phyloP scores from a whole-genome alignment of 2,888 invertebrate genomes.

The Trissolcus brochymenae region DNA sequence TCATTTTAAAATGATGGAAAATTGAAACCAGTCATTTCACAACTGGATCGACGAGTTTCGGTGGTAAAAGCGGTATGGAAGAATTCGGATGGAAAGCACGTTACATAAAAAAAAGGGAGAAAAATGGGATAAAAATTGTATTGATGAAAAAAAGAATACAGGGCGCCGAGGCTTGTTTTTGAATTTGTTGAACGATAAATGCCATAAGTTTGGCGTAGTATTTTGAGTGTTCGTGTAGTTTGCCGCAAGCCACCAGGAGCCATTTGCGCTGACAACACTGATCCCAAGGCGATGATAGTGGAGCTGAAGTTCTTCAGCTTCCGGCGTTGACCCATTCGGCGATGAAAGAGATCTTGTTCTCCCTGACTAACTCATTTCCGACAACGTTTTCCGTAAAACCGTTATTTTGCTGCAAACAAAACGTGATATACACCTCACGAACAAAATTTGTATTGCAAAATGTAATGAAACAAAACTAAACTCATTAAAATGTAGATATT shows the following conservation, averaged over 20 bases:
- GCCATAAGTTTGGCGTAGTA: slow-evolving; percentile 20
- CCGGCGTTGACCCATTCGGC: slow-evolving; percentile 68
- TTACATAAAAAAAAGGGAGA: too few species aligned
- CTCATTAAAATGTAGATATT: too few species aligned
- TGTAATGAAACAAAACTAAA: too few species aligned
- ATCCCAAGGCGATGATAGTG: slow-evolving; percentile 71
- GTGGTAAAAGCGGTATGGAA: too few species aligned
- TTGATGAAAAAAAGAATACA: slow-evolving; percentile 1
- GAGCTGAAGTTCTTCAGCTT: slow-evolving; percentile 65
- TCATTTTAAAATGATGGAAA: not conserved
- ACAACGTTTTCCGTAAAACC: slow-evolving; percentile 34
- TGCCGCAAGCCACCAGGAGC: slow-evolving; percentile 49
- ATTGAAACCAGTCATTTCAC: too few species aligned
- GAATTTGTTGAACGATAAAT: slow-evolving; percentile 10
- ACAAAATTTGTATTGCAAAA: too few species aligned
- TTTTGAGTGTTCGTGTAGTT: slow-evolving; percentile 27
- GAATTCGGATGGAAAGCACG: too few species aligned
- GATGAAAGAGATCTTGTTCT: slow-evolving; percentile 31
- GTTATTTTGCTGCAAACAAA: slow-evolving; percentile 38
- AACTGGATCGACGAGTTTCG: too few species aligned
- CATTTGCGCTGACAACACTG: slow-evolving; percentile 70
- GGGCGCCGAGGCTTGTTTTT: too few species aligned
- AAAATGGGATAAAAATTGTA: not conserved
- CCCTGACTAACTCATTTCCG: slow-evolving; percentile 49
- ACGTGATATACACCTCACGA: not conserved